phyloP scores from a whole-genome alignment of 1,140 invertebrate genomes.

The Euura lappo region DNA sequence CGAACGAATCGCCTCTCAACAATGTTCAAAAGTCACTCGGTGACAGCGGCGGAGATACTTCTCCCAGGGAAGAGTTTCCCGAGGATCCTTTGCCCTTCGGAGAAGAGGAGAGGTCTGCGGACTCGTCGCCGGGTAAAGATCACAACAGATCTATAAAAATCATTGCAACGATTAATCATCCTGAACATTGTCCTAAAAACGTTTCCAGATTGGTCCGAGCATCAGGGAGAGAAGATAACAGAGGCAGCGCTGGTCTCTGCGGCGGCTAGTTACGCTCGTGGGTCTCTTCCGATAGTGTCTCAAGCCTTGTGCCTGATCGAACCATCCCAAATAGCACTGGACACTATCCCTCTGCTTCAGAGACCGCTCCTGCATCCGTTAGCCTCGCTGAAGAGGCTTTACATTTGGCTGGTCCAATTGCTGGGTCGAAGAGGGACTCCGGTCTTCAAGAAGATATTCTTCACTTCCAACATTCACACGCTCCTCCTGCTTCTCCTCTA shows the following conservation, averaged over 20 bases:
- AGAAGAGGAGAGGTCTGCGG: conserved; percentile 34
- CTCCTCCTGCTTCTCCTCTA: conserved; percentile 73
- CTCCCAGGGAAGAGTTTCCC: conserved; percentile 41
- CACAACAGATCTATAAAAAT: not conserved
- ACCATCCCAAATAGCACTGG: conserved; percentile 67
- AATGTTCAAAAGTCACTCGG: conserved; percentile 40
- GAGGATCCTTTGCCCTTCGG: conserved; percentile 32
- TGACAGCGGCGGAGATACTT: conserved; percentile 36
- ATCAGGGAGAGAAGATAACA: conserved; percentile 74
- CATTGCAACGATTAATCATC: not conserved
- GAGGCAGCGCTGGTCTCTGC: conserved; percentile 82
- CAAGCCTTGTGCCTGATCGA: conserved; percentile 74
- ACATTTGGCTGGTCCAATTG: conserved; percentile 69
- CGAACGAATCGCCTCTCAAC: conserved; percentile 21
- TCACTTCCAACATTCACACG: conserved; percentile 68
- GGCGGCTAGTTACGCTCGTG: conserved; percentile 79
- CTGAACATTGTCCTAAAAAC: conserved; percentile 8
- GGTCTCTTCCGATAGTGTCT: conserved; percentile 78
- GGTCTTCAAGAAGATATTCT: conserved; percentile 56
- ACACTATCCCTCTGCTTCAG: conserved; percentile 74
- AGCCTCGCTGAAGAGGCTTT: conserved; percentile 71
- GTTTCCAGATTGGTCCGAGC: conserved; percentile 47
- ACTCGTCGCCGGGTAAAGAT: conserved; percentile 35
- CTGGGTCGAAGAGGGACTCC: conserved; percentile 64
- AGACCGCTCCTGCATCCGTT: conserved; percentile 74